Conservation (phyloP, 2,888 invertebrate genomes). For the Myopa testacea region DNA sequence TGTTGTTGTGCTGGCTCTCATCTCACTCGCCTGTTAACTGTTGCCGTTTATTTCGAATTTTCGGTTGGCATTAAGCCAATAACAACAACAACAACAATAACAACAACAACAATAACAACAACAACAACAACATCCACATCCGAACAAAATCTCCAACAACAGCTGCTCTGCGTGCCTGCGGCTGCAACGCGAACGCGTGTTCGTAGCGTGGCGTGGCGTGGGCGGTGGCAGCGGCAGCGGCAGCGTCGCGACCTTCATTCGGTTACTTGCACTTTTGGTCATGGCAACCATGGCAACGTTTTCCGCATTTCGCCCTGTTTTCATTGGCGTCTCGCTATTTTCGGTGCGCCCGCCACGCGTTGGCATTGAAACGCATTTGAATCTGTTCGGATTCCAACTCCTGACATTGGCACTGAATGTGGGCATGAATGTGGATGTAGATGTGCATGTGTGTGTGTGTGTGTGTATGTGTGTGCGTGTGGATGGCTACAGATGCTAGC, state of each 20-base stretch:
- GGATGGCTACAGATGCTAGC: not conserved
- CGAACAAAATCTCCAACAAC: not conserved
- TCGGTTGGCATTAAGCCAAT: slow-evolving; percentile 47
- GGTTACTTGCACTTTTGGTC: slow-evolving; percentile 49
- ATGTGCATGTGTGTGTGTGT: not conserved
- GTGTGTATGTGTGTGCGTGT: not conserved
- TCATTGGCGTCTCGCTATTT: slow-evolving; percentile 31
- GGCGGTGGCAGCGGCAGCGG: not conserved
- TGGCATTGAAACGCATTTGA: slow-evolving; percentile 40
- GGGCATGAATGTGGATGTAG: not conserved
- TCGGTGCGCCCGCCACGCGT: slow-evolving; percentile 26
- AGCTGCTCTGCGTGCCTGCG: not conserved
- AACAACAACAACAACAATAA: slow-evolving; percentile 35
- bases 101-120: slow-evolving; percentile 36
- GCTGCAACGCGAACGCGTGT: not conserved
- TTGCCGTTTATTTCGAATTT: slow-evolving; percentile 27
- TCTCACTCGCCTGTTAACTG: not conserved
- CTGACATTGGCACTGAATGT: slow-evolving; percentile 41
- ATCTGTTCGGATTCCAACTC: slow-evolving; percentile 28
- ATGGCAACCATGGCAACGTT: slow-evolving; percentile 32
- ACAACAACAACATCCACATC: slow-evolving; percentile 13
- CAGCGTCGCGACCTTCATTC: slow-evolving; percentile 47
- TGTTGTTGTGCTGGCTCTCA: slow-evolving; percentile 1
- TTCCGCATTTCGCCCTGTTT: slow-evolving; percentile 31
- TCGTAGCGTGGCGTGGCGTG: not conserved